These are phyloP conservation scores for Coregonus sp. DNA, from an alignment of 2,797 vertebrate genomes.

Conservation along the genomic window DNA sequence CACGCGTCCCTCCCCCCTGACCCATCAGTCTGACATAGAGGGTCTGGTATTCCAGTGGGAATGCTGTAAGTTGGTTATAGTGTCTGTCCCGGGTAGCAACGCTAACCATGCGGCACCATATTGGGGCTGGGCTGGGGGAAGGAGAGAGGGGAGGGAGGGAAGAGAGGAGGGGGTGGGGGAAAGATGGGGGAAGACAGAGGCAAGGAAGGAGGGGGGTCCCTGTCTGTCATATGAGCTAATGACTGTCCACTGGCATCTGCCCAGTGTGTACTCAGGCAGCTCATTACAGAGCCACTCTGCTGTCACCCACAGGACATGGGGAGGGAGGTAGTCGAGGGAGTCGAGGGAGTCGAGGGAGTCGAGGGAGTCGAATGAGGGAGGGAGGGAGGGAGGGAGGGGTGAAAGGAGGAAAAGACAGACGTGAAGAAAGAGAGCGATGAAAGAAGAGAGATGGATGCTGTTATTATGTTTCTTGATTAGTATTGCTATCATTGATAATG, in stretches of 20 bases:
- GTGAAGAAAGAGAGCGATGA: background rate
- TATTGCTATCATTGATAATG: background rate
- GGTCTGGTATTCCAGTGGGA: constrained; percentile 45
- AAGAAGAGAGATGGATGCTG: background rate
- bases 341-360: background rate
- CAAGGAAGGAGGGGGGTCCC: background rate
- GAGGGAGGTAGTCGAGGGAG: background rate
- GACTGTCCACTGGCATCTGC: constrained; percentile 64
- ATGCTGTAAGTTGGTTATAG: constrained; percentile 32
- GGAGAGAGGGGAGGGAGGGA: background rate
- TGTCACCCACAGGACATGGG: constrained; percentile 12
- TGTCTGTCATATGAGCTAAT: constrained; percentile 69
- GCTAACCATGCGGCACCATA: constrained; percentile 43
- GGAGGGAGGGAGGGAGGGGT: background rate
- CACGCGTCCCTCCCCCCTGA: constrained; percentile 12
- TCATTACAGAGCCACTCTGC: constrained; percentile 49
- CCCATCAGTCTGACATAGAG: constrained; percentile 6
- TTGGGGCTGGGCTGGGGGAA: constrained; percentile 1
- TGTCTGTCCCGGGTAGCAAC: constrained; percentile 26
- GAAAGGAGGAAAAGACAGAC: background rate
- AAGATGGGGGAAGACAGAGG: background rate
- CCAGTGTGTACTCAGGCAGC: constrained; percentile 42
- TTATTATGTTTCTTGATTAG: background rate
- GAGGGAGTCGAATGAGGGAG: background rate
- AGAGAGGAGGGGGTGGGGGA: background rate